Conservation (phyloP, 2,113 vertebrate species). For the Thryonomys swinderianus region DNA sequence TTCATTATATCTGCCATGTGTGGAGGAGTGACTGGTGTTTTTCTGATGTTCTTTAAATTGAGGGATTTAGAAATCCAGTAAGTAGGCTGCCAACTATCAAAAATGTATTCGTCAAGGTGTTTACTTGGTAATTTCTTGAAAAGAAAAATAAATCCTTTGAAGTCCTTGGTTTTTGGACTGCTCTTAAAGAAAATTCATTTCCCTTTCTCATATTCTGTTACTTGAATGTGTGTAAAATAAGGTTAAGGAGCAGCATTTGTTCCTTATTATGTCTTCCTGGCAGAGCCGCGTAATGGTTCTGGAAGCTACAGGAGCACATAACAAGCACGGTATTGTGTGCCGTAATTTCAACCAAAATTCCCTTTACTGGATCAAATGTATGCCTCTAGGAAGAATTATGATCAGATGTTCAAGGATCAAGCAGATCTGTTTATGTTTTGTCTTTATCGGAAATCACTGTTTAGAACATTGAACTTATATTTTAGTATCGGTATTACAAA, state of each 20-base stretch:
- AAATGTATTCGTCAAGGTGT: conserved; percentile 41
- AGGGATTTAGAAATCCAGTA: not conserved
- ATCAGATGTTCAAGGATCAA: not conserved
- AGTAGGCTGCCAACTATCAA: not conserved
- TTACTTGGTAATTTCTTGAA: conserved; percentile 9
- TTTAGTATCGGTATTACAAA: not conserved
- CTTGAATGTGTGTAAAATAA: conserved; percentile 53
- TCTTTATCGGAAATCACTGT: not conserved
- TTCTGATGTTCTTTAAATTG: not conserved
- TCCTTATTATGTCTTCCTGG: conserved; percentile 45
- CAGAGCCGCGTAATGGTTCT: conserved; percentile 29
- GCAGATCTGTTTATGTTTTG: not conserved
- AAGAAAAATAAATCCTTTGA: conserved; percentile 54
- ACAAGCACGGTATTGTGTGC: conserved; percentile 7
- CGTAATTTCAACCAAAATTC: conserved; percentile 43
- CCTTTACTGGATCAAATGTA: not conserved
- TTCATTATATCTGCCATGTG: not conserved
- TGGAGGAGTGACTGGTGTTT: not conserved
- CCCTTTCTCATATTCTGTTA: not conserved
- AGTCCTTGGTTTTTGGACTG: not conserved
- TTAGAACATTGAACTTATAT: not conserved
- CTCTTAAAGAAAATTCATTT: conserved; percentile 32
- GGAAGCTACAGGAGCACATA: not conserved
- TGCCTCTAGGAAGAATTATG: not conserved
- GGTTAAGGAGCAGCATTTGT: conserved; percentile 51